Percentiles rank a stretch among this genome's conserved stretches.
Evolutionary conservation across 53 echinoderm and acorn worm species (phyloP).

Genomic region (Paelopatides confundens): DNA sequence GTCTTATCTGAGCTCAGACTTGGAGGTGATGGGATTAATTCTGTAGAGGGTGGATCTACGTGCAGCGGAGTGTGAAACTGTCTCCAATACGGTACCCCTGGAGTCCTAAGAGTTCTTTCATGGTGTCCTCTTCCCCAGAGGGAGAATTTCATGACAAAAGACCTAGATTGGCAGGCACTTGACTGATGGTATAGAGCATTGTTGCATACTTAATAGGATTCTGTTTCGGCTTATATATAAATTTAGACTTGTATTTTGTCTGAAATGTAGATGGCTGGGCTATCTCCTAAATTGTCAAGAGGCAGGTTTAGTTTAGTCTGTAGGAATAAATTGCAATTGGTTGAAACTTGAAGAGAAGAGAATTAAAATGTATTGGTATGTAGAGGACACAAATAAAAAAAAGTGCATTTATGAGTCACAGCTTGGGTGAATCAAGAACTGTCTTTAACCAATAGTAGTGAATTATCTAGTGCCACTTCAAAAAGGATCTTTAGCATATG

Average conservation of each 20-base stretch:
- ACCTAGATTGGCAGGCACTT: conserved; percentile 24
- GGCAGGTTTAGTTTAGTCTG: background rate
- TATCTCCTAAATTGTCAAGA: background rate
- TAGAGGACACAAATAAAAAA: background rate
- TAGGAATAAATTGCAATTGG: background rate
- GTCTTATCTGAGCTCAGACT: background rate
- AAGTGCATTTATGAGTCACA: background rate
- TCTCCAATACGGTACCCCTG: background rate
- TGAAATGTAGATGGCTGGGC: background rate
- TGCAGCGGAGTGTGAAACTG: conserved; percentile 6
- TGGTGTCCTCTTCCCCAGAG: background rate
- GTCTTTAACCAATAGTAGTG: too few species aligned
- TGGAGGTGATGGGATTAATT: conserved; percentile 34
- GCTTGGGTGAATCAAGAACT: background rate
- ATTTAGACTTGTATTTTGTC: too few species aligned
- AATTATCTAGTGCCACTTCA: too few species aligned
- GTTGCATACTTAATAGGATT: conserved; percentile 3
- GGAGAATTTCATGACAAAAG: background rate
- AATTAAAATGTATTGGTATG: background rate
- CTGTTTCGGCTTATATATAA: background rate
- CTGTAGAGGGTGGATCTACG: conserved; percentile 15
- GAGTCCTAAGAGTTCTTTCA: background rate
- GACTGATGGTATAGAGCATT: background rate
- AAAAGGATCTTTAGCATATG: too few species aligned
- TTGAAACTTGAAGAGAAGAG: background rate